These are phyloP conservation scores for Rotaria magnacalcarata DNA, from an alignment of 2,888 invertebrate genomes.

Conservation along the genomic window DNA sequence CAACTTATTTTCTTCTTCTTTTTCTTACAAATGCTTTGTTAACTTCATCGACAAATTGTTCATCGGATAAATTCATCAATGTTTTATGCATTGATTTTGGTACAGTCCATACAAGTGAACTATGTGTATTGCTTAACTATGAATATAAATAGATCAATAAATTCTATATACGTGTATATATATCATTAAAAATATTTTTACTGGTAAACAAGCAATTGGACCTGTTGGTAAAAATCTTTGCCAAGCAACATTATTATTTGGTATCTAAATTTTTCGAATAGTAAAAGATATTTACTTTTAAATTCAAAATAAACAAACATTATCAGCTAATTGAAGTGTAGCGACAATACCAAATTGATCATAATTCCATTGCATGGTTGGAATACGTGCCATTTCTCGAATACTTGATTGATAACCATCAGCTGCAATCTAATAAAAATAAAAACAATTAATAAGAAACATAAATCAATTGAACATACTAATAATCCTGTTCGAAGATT, in stretches of 20 bases:
- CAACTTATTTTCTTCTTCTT: too few relatives aligned
- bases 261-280: slow-evolving; percentile 61
- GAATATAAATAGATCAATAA: neutral
- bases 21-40: slow-evolving; percentile 76
- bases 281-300: neutral
- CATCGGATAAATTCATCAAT: slow-evolving; percentile 68
- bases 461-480: slow-evolving; percentile 51
- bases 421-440: slow-evolving; percentile 74
- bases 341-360: slow-evolving; percentile 87
- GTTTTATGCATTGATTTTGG: slow-evolving; percentile 71
- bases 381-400: slow-evolving; percentile 66
- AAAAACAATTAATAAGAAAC: neutral
- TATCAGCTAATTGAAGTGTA: slow-evolving; percentile 75
- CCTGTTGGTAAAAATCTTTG: slow-evolving; percentile 87
- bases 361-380: slow-evolving; percentile 77
- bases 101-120: slow-evolving; percentile 91
- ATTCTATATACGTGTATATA: neutral
- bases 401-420: slow-evolving; percentile 87
- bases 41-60: slow-evolving; percentile 78
- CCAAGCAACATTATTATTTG: slow-evolving; percentile 83
- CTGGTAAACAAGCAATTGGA: slow-evolving; percentile 82
- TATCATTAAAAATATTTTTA: slow-evolving; percentile 49
- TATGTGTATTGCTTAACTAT: slow-evolving; percentile 69
- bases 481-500: slow-evolving; percentile 59
- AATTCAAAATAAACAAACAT: slow-evolving; percentile 56